A percentile compares a stretch with the other conserved stretches of the same genome.
Conservation (phyloP, 2,888 invertebrate genomes). For the Rambutsinella grinnellia region DNA sequence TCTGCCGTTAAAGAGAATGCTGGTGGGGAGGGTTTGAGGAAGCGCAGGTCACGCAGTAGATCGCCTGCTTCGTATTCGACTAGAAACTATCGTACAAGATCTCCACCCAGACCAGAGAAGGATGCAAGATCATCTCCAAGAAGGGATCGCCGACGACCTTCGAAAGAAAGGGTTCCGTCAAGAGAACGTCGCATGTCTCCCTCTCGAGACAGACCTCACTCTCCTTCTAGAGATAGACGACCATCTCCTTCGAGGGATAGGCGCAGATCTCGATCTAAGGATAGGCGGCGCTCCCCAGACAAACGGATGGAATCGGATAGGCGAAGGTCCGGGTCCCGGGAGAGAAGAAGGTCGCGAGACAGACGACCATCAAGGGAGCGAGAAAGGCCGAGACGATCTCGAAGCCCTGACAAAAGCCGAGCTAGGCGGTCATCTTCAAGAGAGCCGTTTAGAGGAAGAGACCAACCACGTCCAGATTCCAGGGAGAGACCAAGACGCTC, state of each 20-base stretch:
- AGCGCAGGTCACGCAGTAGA: conserved; percentile 14
- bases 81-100: conserved; percentile 23
- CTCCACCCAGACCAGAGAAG: conserved; percentile 20
- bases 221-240: conserved; percentile 21
- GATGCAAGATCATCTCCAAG: conserved; percentile 14
- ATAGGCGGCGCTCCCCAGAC: conserved; percentile 18
- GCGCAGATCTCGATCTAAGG: conserved; percentile 15
- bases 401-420: conserved; percentile 69
- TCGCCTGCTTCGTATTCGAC: conserved; percentile 11
- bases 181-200: conserved; percentile 1
- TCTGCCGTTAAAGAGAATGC: conserved; percentile 25
- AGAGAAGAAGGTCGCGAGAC: not conserved
- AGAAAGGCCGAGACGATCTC: conserved; percentile 67
- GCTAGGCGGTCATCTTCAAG: conserved; percentile 33
- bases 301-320: too few relatives aligned
- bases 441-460: not conserved
- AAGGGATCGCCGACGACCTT: conserved; percentile 35
- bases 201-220: conserved; percentile 17
- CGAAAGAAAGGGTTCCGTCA: too few relatives aligned
- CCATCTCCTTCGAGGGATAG: conserved; percentile 20
- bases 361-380: not conserved
- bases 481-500: conserved; percentile 37
- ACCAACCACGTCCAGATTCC: conserved; percentile 45
- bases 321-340: conserved; percentile 18
- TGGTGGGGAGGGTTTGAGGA: not conserved